These are phyloP conservation scores for Sandelia bainsii DNA, from an alignment of 2,797 vertebrate genomes.

Conservation along the genomic window DNA sequence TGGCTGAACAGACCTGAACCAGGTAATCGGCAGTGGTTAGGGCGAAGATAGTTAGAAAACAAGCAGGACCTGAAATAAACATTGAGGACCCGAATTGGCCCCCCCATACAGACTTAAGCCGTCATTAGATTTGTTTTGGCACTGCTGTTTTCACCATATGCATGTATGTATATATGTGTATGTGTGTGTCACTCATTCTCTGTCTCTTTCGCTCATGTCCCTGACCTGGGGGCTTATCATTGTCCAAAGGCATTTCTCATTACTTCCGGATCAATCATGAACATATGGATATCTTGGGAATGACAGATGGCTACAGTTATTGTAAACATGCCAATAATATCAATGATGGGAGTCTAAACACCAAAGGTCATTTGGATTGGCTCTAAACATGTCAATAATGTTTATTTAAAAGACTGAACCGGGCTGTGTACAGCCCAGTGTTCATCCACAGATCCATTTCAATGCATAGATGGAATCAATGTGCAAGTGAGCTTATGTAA, in stretches of 20 bases:
- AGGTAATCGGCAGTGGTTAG: too few species aligned
- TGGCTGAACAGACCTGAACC: too few species aligned
- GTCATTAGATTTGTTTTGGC: too few species aligned
- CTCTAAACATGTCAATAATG: conserved; percentile 79
- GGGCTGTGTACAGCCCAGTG: conserved; percentile 4
- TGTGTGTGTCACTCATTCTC: not conserved
- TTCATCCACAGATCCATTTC: conserved; percentile 60
- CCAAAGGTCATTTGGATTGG: conserved; percentile 63
- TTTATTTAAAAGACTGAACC: conserved; percentile 71
- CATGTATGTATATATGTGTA: too few species aligned
- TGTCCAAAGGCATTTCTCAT: conserved; percentile 70
- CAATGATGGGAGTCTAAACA: conserved; percentile 67
- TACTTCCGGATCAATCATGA: conserved; percentile 57
- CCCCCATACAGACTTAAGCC: too few species aligned
- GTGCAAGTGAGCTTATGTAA: conserved; percentile 57
- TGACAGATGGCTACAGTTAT: conserved; percentile 63
- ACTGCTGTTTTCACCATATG: not conserved
- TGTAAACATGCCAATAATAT: conserved; percentile 79
- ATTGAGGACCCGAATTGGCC: too few species aligned
- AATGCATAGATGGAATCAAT: conserved; percentile 65
- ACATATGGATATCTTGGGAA: conserved; percentile 63
- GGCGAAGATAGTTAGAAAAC: too few species aligned
- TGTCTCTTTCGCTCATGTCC: conserved; percentile 5
- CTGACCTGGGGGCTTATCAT: conserved; percentile 52
- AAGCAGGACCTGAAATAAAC: too few species aligned